Evolutionary conservation across 2,888 invertebrate species (phyloP), one percentile per base, ranked within the genome.

Genomic region (Plemyria rubiginata): DNA sequence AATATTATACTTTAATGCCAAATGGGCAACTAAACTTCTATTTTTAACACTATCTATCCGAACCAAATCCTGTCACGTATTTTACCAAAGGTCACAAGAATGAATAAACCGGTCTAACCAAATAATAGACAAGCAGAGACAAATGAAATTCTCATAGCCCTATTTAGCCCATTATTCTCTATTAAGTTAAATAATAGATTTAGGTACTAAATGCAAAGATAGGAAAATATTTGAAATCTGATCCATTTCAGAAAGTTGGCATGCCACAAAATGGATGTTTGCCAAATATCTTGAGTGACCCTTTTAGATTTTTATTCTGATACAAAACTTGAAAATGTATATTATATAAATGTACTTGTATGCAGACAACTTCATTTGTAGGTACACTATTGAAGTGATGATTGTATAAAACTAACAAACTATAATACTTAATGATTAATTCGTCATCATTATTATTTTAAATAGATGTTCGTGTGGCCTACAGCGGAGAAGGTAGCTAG

Each of bases 161-260:
- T 38, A 3, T 2, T 2, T 8, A 38, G 9, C 8, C 32, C 32
- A 4, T 7, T 32, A 32, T 32, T 32, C 32, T 3, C 32, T 32
- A 32, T 8, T 32, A 32, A 32, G 32, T 32, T 32, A 32, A 32
- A 32, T 8, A 32, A 32, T 32, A 32, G 6, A 32, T 32, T 32
- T 32, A 22, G 22, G 22, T 32, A 8, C 32, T 32, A 8, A 11
- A 32, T 54, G 57, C 28, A 41, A 41, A 41, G 41, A 57, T 7
- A 53, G 15, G 6, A 57, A 49, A 43, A 57, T 41, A 52, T 62
- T 62, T 54, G 29, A 49, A 49, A 57, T 57, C 57, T 58, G 49
- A 54, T 38, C n/a, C 50, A 54, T 63, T 64, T 54, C 53, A 41
- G 36, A 64, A 53, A 64, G 60, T 60, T 64, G 64, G 56, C 60